Evolutionary conservation across 2,888 invertebrate genomes (phyloP), one percentile per base, ranked within the genome.

Genomic region (Pseudolycoriella hygida): DNA sequence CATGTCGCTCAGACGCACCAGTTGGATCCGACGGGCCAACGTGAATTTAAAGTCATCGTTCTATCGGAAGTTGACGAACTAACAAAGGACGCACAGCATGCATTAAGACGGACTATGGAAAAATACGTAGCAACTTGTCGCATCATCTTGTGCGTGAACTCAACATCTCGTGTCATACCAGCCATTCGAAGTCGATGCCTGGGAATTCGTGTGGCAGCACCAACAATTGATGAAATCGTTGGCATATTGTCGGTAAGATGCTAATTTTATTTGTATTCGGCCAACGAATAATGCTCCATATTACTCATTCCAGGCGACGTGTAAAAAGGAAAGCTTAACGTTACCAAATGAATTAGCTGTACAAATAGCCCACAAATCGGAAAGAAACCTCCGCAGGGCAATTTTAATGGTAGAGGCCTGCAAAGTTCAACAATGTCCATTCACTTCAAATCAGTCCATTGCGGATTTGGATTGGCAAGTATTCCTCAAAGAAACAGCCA

Each of bases 21-120:
- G 60, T 75, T 97, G 19, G 93, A 94, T 64, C 72, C 82, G 0
- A 74, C 70, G 44, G 82, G 87, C 0, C 92, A 94, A 60, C 74
- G 83, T 53, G 86, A 92, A 50, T 99, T 98, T 59, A 97, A 97
- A 75, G 94, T 99, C 38, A 85, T 99, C 14, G 76, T 99, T 10
- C 65, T 99, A 47, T 89, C 88, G 45, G 96, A 97, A 63, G 96
- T 93, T 0, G 97, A 98, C 60, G 79, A 83, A 49, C 69, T 99
- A 37, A 87, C 92, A 0, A 92, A 88, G 64, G 97, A 98, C 68
- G 98, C 98, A 0, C 98, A 99, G 60, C 96, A 98, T 64, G 97
- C 96, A 0, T 68, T 99, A 43, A 78, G 98, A 53, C 76, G 98
- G 40, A 99, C 98, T 0, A 98, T 99, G 98, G 98, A 99, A 65